Evolutionary conservation across 2,888 invertebrate species (phyloP).

Genomic region (Dimorphilus gyrociliatus): DNA sequence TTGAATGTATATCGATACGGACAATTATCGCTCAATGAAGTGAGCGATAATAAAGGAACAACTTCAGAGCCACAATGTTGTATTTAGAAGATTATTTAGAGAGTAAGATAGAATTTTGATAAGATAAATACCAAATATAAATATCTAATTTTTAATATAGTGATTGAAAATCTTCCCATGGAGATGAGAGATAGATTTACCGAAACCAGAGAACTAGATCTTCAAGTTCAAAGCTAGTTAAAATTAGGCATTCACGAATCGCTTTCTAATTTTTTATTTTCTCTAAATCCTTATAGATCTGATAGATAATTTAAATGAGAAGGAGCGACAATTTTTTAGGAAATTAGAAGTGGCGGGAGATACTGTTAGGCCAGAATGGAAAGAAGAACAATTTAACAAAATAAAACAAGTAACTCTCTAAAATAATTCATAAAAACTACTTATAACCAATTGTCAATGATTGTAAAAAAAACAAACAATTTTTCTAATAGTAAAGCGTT

Average conservation of each 20-base stretch:
- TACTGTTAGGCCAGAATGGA: slow-evolving; percentile 49
- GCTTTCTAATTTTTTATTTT: no score
- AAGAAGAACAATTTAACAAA: slow-evolving; percentile 51
- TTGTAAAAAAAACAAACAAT: slow-evolving; percentile 1
- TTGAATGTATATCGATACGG: no score
- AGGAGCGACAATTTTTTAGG: slow-evolving; percentile 65
- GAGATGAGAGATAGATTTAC: slow-evolving; percentile 89
- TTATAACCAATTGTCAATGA: no score
- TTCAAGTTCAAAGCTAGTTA: slow-evolving; percentile 92
- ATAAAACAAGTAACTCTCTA: slow-evolving; percentile 42
- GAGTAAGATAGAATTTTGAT: slow-evolving; percentile 59
- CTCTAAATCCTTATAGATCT: slow-evolving; percentile 41
- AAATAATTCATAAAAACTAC: no score
- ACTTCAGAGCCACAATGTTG: slow-evolving; percentile 61
- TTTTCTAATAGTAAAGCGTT: neutral
- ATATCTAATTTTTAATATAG: slow-evolving; percentile 49
- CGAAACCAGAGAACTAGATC: slow-evolving; percentile 93
- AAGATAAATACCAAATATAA: no score
- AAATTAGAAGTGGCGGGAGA: slow-evolving; percentile 26
- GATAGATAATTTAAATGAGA: slow-evolving; percentile 77
- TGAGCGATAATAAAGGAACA: no score
- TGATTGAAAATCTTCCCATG: slow-evolving; percentile 95
- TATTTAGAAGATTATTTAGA: slow-evolving; percentile 96
- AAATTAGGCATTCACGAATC: no score
- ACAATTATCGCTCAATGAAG: no score